These are phyloP conservation scores for Coregonus suidteri DNA, from an alignment of 2,797 vertebrate genomes.

Conservation along the genomic window DNA sequence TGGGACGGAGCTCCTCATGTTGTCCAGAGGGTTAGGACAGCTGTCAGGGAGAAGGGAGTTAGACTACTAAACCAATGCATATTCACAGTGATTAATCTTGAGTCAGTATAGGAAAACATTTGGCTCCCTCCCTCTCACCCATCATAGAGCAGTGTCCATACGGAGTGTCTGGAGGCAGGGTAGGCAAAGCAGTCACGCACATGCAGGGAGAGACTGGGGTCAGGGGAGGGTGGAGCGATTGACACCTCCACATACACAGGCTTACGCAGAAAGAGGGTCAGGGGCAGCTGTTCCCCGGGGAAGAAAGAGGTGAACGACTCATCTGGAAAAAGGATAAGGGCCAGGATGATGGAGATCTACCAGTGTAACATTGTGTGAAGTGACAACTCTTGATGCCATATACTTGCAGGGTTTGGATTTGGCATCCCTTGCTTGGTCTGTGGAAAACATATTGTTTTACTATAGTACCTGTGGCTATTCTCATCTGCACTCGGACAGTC, in stretches of 20 bases:
- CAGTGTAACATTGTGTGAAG: no score
- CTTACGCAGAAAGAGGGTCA: conserved; percentile 53
- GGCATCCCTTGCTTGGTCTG: background rate
- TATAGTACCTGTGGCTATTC: conserved; percentile 66
- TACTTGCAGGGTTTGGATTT: background rate
- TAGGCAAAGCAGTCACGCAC: conserved; percentile 74
- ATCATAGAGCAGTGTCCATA: conserved; percentile 71
- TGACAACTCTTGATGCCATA: background rate
- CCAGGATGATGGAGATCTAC: background rate
- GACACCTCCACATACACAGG: conserved; percentile 66
- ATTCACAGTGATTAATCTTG: background rate
- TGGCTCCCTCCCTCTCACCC: conserved; percentile 49
- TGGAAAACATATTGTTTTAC: background rate
- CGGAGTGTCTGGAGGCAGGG: conserved; percentile 65
- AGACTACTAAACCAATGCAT: background rate
- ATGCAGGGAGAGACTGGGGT: conserved; percentile 60
- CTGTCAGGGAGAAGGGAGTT: conserved; percentile 34
- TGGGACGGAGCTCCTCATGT: conserved; percentile 63
- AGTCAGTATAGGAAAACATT: background rate
- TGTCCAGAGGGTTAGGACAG: conserved; percentile 69
- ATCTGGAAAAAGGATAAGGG: conserved; percentile 45
- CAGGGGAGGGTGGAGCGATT: conserved; percentile 56
- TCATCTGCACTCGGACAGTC: conserved; percentile 67
- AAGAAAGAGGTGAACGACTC: conserved; percentile 67
- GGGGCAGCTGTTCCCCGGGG: conserved; percentile 60